phyloP scores from a whole-genome alignment of 2,113 vertebrate species.

The Tretioscincus oriximinensis region DNA sequence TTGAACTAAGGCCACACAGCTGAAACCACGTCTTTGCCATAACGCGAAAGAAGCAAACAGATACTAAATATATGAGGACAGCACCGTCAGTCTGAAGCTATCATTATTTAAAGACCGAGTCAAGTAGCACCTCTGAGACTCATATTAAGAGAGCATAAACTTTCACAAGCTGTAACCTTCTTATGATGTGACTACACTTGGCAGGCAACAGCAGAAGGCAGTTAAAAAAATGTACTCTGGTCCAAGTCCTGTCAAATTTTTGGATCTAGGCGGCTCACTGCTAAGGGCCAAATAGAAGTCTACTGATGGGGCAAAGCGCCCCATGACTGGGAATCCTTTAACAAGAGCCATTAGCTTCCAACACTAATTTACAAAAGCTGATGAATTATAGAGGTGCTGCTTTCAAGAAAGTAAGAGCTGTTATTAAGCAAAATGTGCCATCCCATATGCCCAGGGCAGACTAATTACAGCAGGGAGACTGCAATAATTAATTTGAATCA shows the following conservation, averaged over 20 bases:
- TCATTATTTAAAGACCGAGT: conserved; percentile 9
- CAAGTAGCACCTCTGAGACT: background rate
- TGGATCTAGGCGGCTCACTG: too few species aligned
- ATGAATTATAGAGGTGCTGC: background rate
- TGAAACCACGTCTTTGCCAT: background rate
- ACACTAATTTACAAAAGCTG: background rate
- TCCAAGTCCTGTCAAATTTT: too few species aligned
- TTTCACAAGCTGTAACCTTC: background rate
- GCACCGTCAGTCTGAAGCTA: background rate
- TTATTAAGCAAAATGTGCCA: background rate
- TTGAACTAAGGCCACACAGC: background rate
- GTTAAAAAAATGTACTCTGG: background rate
- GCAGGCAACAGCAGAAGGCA: background rate
- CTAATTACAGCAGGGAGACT: background rate
- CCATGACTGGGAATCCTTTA: background rate
- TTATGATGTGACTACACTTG: background rate
- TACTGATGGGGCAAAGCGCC: too few species aligned
- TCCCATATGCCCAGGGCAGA: background rate
- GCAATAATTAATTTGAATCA: background rate
- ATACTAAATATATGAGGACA: background rate
- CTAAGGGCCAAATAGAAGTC: background rate
- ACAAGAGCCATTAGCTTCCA: background rate
- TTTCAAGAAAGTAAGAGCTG: background rate
- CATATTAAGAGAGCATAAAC: conserved; percentile 4
- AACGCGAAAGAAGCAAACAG: background rate